Base-by-base conservation (phyloP, 37 sponge, comb jelly and placozoan species). In the Mnemiopsis leidyi region DNA sequence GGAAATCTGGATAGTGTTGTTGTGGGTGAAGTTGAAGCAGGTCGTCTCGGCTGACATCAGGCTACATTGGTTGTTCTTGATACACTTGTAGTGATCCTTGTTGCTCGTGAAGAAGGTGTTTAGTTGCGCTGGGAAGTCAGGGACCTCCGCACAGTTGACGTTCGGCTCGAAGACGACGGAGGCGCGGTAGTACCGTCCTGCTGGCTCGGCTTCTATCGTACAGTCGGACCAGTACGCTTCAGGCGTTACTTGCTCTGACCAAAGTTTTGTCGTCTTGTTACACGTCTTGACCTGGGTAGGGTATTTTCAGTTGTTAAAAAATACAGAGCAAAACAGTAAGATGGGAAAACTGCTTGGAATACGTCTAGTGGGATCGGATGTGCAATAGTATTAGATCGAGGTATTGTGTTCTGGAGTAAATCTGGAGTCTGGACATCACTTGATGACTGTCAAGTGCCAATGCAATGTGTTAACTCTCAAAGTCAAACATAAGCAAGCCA, bases 71-170 rank as follows among this genome's bases (percentile, higher is more conserved):
- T 38, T 1, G 61, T 85, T 26, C 61, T 38, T 9, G n/a, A 85
- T 28, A 37, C 90, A 85, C 36, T 85, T 38, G 61, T 85, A 85
- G 29, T 85, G 90, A 2, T 20, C 25, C 35, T 23, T 33, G 7
- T 85, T 16, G 90, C 36, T 85, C 0, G 90, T 40, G 61, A 85
- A 85, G 48, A 85, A 85, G 48, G 90, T 85, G 90, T 32, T 85
- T 3, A 85, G 90, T 28, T 85, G 90, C n/a, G 90, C 90, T 39
- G 90, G 90, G 90, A 36, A 85, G 30, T 85, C 90, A 1, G 90
- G 90, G 3, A 85, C 61, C 28, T 85, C 2, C 29, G 90, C 2
- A 39, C 90, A 85, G 9, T 35, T 39, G 25, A 40, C 90, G n/a
- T 38, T 37, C 3, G 33, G 5, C 2, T 33, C 61, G 24, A 40